Evolutionary conservation across 2,113 vertebrate genomes (phyloP), one percentile per base, ranked within the genome.

Genomic region (Ornithorhynchus anatinus): DNA sequence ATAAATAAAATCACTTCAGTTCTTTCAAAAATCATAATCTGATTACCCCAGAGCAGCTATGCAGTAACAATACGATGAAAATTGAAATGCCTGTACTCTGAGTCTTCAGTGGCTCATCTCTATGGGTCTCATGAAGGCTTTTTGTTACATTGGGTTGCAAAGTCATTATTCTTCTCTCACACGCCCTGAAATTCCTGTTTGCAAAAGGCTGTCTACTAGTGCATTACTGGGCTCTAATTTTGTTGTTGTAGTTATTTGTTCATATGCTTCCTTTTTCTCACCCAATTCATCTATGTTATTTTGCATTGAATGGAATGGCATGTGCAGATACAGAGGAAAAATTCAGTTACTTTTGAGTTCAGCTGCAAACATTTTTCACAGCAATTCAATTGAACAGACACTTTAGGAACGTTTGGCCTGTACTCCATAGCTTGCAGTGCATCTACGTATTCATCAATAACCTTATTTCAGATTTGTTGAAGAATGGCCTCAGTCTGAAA

Each of bases 271-370:
- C 7, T 44, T 29, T 44, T 59, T 79, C 59, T 19, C 10, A 61
- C 37, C 25, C 69, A 66, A 70, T n/a, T n/a, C n/a, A 12, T 15
- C 8, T 50, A 3, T 75, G 14, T 59, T 37, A 17, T 11, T 39
- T 25, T 73, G 19, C 48, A 64, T 5, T 48, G 60, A 70, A 19
- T 51, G 72, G 60, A 81, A 35, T 73, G 70, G 70, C 69, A 80
- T 59, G 63, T 81, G 22, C 23, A 68, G 79, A 80, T 70, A 75
- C 43, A 77, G 66, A 81, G 19, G 45, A 70, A n/a, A 81, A 69
- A 75, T 81, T 85, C 47, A 45, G 40, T 56, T 57, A 50, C 20
- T 48, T 80, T 85, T 85, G 48, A 81, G 77, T 81, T 16, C 25
- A 22, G 63, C 69, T 51, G 54, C 39, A 54, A 37, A 5, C 45